Evolutionary conservation across 2,888 invertebrate genomes (phyloP), one percentile per base, ranked within the genome.

Genomic region (Chymomyza fuscimana): DNA sequence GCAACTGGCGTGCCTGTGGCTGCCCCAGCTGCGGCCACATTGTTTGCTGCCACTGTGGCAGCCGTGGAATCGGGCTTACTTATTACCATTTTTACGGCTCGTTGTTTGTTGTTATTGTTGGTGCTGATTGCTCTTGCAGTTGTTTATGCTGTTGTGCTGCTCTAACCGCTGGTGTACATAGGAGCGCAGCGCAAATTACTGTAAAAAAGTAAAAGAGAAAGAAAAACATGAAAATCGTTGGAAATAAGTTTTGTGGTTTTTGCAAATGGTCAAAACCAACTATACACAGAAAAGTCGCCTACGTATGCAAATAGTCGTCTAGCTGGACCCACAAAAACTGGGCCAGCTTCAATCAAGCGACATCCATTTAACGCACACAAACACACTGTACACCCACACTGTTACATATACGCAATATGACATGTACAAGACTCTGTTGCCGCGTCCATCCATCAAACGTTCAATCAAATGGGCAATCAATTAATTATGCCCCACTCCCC

Each of bases 51-150:
- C 65, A 74, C 72, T 69, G 76, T 70, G 71, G 75, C 71, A 61
- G 78, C 78, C 69, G 89, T 77, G 7, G 32, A 5, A 64, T 90
- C 90, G 71, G 93, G 91, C 91, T 96, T 96, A 89, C 96, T 96
- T 91, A 97, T 96, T 91, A 97, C 97, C 97, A 97, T 97, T 93
- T 9, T 19, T 56, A 15, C 22, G 56, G 56, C 15, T 32, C 46
- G 40, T 1, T 22, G 1, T 15, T 6, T 58, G 40, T 46, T 46
- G 40, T 46, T 46, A 12, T 7, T 10, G 40, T 46, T 46, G 4
- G 22, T 50, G 22, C 15, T 56, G 56, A 50, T 54, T 52, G 32
- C 19, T 54, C 6, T 51, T 69, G 66, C 72, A 64, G 51, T 70
- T 82, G 80, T 66, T 56, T 65, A 62, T 72, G 72, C 71, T 71